Evolutionary conservation across 30 jellyfish, hydroid and myxozoan species (phyloP).

Genomic region (Aurelia sp.): DNA sequence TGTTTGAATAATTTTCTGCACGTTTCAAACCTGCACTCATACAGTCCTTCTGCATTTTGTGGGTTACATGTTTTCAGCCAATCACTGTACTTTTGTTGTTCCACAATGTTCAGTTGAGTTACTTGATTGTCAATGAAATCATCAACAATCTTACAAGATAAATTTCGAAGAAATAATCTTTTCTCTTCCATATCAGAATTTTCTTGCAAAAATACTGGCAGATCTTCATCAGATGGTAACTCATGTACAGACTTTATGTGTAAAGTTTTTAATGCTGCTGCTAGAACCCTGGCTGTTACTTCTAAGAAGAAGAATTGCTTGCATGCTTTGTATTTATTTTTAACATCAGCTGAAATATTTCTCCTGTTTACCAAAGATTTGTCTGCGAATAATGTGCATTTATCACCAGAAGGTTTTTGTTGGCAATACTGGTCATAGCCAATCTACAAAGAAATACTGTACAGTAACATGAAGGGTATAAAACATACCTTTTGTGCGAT

Average conservation of each 20-base stretch:
- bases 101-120: background rate
- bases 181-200: background rate
- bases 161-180: slow-evolving; percentile 4
- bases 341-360: too few relatives aligned
- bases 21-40: slow-evolving; percentile 20
- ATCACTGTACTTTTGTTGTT: slow-evolving; percentile 20
- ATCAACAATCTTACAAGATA: slow-evolving; percentile 9
- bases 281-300: slow-evolving; percentile 32
- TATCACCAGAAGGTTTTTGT: too few relatives aligned
- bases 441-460: too few relatives aligned
- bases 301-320: slow-evolving; percentile 25
- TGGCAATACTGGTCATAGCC: too few relatives aligned
- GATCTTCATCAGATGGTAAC: slow-evolving; percentile 10
- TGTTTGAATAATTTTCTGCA: slow-evolving; percentile 30
- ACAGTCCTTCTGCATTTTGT: slow-evolving; percentile 16
- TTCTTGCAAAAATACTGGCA: slow-evolving; percentile 8
- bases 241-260: slow-evolving; percentile 22
- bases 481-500: too few relatives aligned
- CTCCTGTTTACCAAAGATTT: too few relatives aligned
- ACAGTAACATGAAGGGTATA: too few relatives aligned
- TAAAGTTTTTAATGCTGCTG: slow-evolving; percentile 34
- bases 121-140: slow-evolving; percentile 7
- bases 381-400: too few relatives aligned
- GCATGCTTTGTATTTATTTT: too few relatives aligned
- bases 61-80: slow-evolving; percentile 27